Base-by-base conservation (phyloP, 2,888 invertebrate genomes). In the Drosophila phalerata region DNA sequence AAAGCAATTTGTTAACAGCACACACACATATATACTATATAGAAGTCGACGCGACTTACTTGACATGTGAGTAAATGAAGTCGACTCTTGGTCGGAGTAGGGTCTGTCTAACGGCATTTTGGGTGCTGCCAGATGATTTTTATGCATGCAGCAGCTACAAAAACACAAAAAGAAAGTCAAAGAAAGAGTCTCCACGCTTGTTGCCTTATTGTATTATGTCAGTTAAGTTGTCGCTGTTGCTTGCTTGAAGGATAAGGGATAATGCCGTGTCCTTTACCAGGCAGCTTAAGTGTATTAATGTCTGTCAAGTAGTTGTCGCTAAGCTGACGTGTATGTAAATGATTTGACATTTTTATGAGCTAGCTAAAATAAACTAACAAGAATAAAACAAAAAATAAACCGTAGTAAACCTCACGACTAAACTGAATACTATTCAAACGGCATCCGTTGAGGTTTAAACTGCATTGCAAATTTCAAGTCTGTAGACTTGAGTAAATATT, bases 211-310 rank as follows among this genome's bases (percentile, higher is more conserved):
- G 77, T 84, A 87, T 87, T 89, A 87, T 85, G 87, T 89, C 89
- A 87, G 87, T 85, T 85, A 84, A 82, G 85, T 75, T 86, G 85
- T 87, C 81, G 75, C 68, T 67, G 65, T 68, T 79, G 75, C 75
- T 79, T 73, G 72, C 77, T 77, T 64, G 72, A 64, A 73, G 85
- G 70, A 83, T 83, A 84, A 80, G 77, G 83, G 87, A 88, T 88
- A 88, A 89, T 87, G 79, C 86, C 79, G 69, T 81, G 87, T 85
- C 71, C 81, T 65, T 62, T 68, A 69, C 73, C 72, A 73, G 73
- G 73, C 77, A 79, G 84, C 87, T 84, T 85, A 89, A 88, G 85
- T 85, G 88, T 85, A 89, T 88, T 88, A 88, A 81, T 89, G 90
- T 81, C 90, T 88, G 87, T 86, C 88, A 87, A 86, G 83, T 82